phyloP scores from a whole-genome alignment of 2,888 invertebrate species.

The Caenorhabditis imperialis region DNA sequence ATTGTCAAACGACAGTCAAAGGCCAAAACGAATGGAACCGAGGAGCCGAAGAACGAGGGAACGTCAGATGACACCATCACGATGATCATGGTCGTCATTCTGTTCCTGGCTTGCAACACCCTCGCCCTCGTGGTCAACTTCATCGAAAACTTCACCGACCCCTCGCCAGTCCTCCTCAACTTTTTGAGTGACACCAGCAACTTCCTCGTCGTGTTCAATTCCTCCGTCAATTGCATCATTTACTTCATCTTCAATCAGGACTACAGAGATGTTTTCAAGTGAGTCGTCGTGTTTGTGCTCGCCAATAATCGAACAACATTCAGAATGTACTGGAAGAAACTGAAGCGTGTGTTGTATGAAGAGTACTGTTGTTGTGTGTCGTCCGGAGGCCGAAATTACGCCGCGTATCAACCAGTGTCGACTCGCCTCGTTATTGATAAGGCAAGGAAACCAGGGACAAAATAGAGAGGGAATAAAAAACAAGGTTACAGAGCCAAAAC shows the following conservation, averaged over 20 bases:
- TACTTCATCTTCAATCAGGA: slow-evolving; percentile 76
- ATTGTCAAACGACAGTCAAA: slow-evolving; percentile 72
- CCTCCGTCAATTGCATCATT: slow-evolving; percentile 77
- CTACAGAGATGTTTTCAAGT: slow-evolving; percentile 73
- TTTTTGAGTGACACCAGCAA: slow-evolving; percentile 77
- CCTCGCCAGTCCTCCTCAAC: slow-evolving; percentile 75
- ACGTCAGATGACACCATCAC: slow-evolving; percentile 77
- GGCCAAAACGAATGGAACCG: slow-evolving; percentile 29
- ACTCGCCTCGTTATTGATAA: slow-evolving; percentile 49
- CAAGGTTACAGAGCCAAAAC: slow-evolving; percentile 35
- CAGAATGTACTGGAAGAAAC: slow-evolving; percentile 42
- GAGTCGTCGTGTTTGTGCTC: slow-evolving; percentile 3
- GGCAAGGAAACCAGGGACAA: slow-evolving; percentile 9
- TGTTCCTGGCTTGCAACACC: slow-evolving; percentile 77
- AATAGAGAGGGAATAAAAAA: neutral
- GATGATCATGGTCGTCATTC: slow-evolving; percentile 78
- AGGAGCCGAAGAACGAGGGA: slow-evolving; percentile 43
- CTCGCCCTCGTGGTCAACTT: slow-evolving; percentile 77
- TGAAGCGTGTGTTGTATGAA: slow-evolving; percentile 32
- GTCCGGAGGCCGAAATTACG: slow-evolving; percentile 21
- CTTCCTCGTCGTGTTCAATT: slow-evolving; percentile 78
- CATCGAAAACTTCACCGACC: slow-evolving; percentile 77
- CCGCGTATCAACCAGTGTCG: slow-evolving; percentile 54
- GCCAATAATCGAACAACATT: slow-evolving; percentile 7
- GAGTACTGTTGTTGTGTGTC: slow-evolving; percentile 55